A percentile compares a stretch with the other conserved stretches of the same genome.
phyloP scores from a whole-genome alignment of 1,140 invertebrate species.

The Aphelinus certus region DNA sequence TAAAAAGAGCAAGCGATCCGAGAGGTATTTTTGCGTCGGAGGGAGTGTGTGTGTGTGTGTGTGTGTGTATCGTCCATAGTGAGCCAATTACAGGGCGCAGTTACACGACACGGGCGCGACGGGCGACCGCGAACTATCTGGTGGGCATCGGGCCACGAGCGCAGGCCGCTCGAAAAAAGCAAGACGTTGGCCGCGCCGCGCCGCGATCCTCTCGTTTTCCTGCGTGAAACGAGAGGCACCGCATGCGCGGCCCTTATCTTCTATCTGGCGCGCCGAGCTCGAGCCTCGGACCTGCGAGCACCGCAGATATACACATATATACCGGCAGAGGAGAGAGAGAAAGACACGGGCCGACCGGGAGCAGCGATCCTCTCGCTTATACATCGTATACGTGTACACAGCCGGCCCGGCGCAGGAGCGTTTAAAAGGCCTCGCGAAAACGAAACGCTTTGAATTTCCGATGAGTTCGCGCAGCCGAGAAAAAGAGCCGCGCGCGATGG shows the following conservation, averaged over 20 bases:
- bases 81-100: slow-evolving; percentile 35
- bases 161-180: slow-evolving; percentile 11
- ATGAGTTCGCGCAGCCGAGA: slow-evolving; percentile 19
- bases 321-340: not conserved
- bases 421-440: not conserved
- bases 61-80: slow-evolving; percentile 4
- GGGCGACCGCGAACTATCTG: slow-evolving; percentile 19
- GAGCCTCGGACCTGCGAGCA: too few species aligned
- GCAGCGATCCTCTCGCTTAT: not conserved
- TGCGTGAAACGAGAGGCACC: slow-evolving; percentile 33
- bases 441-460: slow-evolving; percentile 25
- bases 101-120: slow-evolving; percentile 16
- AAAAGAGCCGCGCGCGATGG: slow-evolving; percentile 23
- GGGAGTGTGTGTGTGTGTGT: not conserved
- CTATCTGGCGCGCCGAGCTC: slow-evolving; percentile 5
- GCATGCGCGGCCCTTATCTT: slow-evolving; percentile 27
- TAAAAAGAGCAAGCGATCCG: not conserved
- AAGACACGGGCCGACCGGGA: not conserved
- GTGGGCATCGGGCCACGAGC: too few species aligned
- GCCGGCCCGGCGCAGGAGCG: not conserved
- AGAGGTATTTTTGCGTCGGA: slow-evolving; percentile 25
- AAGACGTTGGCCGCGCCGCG: slow-evolving; percentile 16
- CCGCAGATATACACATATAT: not conserved
- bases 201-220: slow-evolving; percentile 25
- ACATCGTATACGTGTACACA: not conserved